Base-by-base conservation (phyloP, 2,797 vertebrate genomes). In the Emydoidea blandingii region DNA sequence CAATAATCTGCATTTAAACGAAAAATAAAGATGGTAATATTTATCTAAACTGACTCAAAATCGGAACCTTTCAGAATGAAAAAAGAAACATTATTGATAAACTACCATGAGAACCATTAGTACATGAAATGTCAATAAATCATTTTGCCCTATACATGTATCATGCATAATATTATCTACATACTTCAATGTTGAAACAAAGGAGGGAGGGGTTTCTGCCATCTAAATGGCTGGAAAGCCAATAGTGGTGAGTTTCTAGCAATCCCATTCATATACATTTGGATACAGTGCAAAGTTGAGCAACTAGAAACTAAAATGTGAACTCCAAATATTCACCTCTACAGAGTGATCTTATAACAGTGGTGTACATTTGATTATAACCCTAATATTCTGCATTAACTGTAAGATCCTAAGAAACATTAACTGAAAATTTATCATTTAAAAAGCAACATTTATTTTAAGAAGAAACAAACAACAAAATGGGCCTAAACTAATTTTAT, bases 201-300 rank as follows among this genome's bases (percentile, higher is more conserved):
- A 65, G 16, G 31, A n/a, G 76, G 82, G 37, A n/a, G 80, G 49
- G 2, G n/a, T 14, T 54, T 74, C 79, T 85, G 23, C 7, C 29
- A 44, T 72, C 68, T 81, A 47, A 87, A 79, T 37, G 8, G 5
- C 34, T 85, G 16, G 85, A 79, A 89, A 81, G 47, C 7, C 56
- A 84, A 44, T 0, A 0, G 10, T 12, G 59, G 6, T 6, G 47
- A 27, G 41, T 52, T 84, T 49, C 19, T 76, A 57, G 84, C 31
- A 74, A 12, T 85, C 74, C 53, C 0, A 0, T 34, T 81, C 49
- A 25, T 50, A n/a, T 54, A 54, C 54, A 54, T 54, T 54, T n/a
- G 8, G 76, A 62, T 68, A 65, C 76, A 81, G 57, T 15, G 29
- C 12, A 31, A 59, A 59, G 5, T 14, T 6, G 29, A 59, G 57